Base-by-base conservation (phyloP, 2,113 vertebrate genomes). In the Vulpes lagopus region DNA sequence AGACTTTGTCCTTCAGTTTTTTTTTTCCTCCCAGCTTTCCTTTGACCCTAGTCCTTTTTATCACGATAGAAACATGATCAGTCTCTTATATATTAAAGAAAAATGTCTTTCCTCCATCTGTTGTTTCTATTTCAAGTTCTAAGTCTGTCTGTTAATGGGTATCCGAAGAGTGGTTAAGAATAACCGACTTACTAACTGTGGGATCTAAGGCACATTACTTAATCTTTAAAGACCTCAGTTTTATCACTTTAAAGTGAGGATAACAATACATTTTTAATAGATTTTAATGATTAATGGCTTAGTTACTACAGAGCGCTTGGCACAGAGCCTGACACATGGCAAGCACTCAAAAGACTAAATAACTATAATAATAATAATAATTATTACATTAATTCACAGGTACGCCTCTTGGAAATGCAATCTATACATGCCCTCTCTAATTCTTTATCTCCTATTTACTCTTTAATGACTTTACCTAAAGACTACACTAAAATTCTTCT, bases 241-340 rank as follows among this genome's bases (percentile, higher is more conserved):
- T 95, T 93, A 89, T 93, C 22, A 80, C 43, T 89, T 3, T 76
- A 55, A 91, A 91, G 69, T 84, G 62, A 95, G 38, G 27, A 73
- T 83, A 38, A 59, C 59, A 82, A 43, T 92, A 51, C 9, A 53
- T 93, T 59, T 79, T 62, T 3, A 79, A 53, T 67, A 80, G 67
- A 86, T 25, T 65, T 95, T 16, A 53, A 60, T 92, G 43, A 74
- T 85, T 74, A 51, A 14, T 92, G 91, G 0, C 53, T 94, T 94
- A 67, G 16, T 60, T 91, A 79, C 32, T 84, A 16, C 15, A 53
- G 20, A 86, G 51, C 57, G 62, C 12, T 65, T 69, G 76, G 49
- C 27, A 49, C 4, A n/a, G 76, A 95, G 32, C 19, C 35, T 92
- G 71, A 71, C 30, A 62, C 25, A 49, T 43, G 49, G 23, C 35